Evolutionary conservation across 2,113 vertebrate species (phyloP), one percentile per base, ranked within the genome.

Genomic region (Thalassoma bifasciatum): DNA sequence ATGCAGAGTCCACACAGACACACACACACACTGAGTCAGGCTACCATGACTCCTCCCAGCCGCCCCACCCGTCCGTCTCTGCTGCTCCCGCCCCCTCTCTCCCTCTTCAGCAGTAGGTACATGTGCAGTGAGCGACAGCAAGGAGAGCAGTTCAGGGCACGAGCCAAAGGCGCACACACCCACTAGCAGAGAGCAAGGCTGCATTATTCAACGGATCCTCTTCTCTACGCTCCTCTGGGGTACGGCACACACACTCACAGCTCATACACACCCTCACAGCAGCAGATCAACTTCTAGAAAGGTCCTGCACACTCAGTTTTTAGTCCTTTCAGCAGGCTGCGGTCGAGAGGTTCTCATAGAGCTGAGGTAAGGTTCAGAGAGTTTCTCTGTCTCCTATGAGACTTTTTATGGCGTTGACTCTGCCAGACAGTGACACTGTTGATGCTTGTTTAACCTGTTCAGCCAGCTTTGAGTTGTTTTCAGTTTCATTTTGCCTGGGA

Each of bases 161-260:
- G 66, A 91, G 87, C 88, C 91, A 90, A 88, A 88, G 82, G 58
- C 79, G 6, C 75, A 78, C 86, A 88, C 90, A 89, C 82, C 75
- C 84, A 88, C 82, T 53, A 80, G 66, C 72, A 66, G 72, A 78
- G 73, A 85, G 76, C 79, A 74, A 79, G 82, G 57, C 86, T 83
- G 77, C 72, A 52, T 77, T 78, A 52, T 78, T 83, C 50, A 68
- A 49, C 85, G 61, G 74, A 84, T 72, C 78, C 62, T 70, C 74
- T 69, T 61, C 78, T 59, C 72, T 66, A 40, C 69, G 1, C 62
- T 80, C 66, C 10, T 83, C 67, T 44, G 67, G 61, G 78, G 71
- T 82, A 86, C 38, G 59, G 1, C 77, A 26, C 74, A 56, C 71
- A 62, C 79, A 52, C 42, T 12, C 58, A 49, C 53, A 63, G 49